Percentiles rank a stretch among this genome's conserved stretches.
These are phyloP conservation scores for Myotis davidii DNA, from an alignment of 2,113 vertebrate species.

Conservation along the genomic window DNA sequence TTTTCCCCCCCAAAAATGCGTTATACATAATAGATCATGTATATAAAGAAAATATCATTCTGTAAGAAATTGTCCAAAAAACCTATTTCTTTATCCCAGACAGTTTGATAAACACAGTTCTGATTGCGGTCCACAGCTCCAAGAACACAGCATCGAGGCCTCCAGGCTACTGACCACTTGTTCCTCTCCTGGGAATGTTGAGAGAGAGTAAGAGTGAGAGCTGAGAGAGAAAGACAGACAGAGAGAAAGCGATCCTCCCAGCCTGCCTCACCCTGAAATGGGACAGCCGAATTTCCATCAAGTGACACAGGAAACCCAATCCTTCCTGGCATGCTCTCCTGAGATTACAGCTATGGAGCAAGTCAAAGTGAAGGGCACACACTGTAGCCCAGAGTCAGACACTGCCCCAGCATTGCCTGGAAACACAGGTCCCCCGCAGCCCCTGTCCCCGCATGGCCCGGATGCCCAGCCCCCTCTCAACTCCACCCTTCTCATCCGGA, in stretches of 20 bases:
- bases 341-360: neutral
- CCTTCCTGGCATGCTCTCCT: neutral
- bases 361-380: neutral
- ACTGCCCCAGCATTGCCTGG: accelerated
- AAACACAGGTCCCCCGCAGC: neutral
- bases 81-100: neutral
- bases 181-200: neutral
- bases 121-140: neutral
- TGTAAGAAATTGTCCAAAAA: slow-evolving; percentile 26
- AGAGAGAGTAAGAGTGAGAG: neutral
- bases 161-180: neutral
- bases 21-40: neutral
- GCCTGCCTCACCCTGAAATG: neutral
- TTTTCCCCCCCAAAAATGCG: neutral
- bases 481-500: neutral
- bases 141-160: neutral
- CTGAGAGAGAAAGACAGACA: too few relatives aligned
- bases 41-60: neutral
- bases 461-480: neutral
- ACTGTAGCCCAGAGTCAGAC: neutral
- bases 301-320: neutral
- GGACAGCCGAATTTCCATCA: neutral
- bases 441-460: neutral
- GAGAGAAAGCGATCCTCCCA: neutral
- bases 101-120: neutral